These are phyloP conservation scores for Priocnemis perturbator DNA, from an alignment of 2,888 invertebrate species.

Conservation along the genomic window DNA sequence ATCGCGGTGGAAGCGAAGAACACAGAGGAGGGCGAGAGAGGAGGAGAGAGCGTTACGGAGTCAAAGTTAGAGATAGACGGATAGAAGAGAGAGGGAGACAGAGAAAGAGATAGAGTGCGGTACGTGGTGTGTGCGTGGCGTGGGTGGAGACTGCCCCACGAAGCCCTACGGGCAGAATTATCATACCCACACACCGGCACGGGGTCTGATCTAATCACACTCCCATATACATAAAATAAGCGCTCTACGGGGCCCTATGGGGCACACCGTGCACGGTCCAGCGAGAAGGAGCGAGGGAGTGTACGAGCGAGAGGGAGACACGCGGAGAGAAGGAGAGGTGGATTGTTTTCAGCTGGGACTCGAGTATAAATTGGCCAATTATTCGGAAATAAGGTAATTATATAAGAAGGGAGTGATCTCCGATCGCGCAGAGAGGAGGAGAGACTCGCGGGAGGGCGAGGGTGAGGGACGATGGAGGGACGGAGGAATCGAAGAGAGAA, in stretches of 20 bases:
- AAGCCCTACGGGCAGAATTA: constrained; percentile 74
- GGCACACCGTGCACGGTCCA: constrained; percentile 64
- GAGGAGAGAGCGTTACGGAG: constrained; percentile 31
- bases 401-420: constrained; percentile 75
- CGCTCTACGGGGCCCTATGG: constrained; percentile 73
- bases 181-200: constrained; percentile 72
- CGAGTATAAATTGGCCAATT: constrained; percentile 75
- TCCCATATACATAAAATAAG: constrained; percentile 75
- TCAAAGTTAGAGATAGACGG: constrained; percentile 11
- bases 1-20: constrained; percentile 45
- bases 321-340: constrained; percentile 61
- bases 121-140: constrained; percentile 66
- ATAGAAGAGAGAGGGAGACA: constrained; percentile 36
- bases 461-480: constrained; percentile 31
- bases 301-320: constrained; percentile 19
- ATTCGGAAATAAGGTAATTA: constrained; percentile 75
- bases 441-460: constrained; percentile 48
- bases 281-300: constrained; percentile 49
- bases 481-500: constrained; percentile 73
- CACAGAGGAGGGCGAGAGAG: constrained; percentile 21
- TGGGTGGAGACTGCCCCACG: constrained; percentile 72
- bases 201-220: constrained; percentile 74
- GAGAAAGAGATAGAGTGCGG: constrained; percentile 37
- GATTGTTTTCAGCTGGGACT: constrained; percentile 75
- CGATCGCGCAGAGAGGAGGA: constrained; percentile 64